Conservation (phyloP, 2,113 vertebrate genomes). For the Hippoglossus stenolepis region DNA sequence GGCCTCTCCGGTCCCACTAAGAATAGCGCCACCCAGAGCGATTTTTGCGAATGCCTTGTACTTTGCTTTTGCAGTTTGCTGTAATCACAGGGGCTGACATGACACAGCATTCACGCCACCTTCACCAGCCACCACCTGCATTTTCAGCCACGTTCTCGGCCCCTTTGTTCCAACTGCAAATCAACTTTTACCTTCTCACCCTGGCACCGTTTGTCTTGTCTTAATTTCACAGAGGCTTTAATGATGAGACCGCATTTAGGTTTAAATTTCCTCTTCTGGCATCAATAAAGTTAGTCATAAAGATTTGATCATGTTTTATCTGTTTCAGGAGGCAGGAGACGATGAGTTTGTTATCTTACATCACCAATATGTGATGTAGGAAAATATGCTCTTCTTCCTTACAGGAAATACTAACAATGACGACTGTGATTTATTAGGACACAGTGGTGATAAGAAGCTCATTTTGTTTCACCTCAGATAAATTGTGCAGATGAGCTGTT, state of each 20-base stretch:
- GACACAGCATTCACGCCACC: slow-evolving; percentile 45
- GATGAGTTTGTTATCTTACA: neutral
- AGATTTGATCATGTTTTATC: neutral
- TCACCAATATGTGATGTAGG: slow-evolving; percentile 21
- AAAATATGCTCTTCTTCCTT: neutral
- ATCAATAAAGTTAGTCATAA: neutral
- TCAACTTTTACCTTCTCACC: neutral
- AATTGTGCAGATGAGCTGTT: slow-evolving; percentile 39
- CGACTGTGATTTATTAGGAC: slow-evolving; percentile 31
- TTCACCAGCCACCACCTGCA: slow-evolving; percentile 8
- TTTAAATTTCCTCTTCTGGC: neutral
- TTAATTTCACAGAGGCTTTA: neutral
- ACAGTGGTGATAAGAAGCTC: slow-evolving; percentile 10
- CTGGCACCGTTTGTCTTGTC: neutral
- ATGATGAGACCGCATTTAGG: neutral
- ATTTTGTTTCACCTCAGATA: neutral
- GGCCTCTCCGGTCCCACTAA: slow-evolving; percentile 38
- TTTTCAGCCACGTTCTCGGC: neutral
- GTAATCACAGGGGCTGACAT: slow-evolving; percentile 21
- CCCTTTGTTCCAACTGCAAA: neutral
- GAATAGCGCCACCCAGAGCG: slow-evolving; percentile 59
- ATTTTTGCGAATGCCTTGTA: slow-evolving; percentile 25
- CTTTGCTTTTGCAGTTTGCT: neutral
- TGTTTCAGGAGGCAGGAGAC: neutral
- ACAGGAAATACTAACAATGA: slow-evolving; percentile 16